Evolutionary conservation across 2,888 invertebrate species (phyloP).

Genomic region (Allacma fusca): DNA sequence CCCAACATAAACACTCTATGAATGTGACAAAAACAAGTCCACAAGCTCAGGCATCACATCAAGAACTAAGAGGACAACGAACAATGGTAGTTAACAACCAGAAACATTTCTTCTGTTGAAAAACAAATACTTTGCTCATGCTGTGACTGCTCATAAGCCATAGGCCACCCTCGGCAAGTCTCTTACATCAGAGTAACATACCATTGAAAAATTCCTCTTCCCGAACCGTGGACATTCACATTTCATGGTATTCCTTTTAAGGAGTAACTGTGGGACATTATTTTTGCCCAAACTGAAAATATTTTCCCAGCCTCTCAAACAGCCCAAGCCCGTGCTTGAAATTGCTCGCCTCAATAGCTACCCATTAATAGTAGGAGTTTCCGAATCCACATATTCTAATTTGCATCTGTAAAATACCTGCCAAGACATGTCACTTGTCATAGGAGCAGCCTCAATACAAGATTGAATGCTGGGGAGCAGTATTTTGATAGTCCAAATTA

Average conservation of each 20-base stretch:
- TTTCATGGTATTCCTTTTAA: neutral
- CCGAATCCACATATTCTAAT: neutral
- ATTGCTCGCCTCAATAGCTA: neutral
- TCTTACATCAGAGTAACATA: slow-evolving; percentile 14
- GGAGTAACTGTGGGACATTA: slow-evolving; percentile 1
- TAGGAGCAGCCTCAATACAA: neutral
- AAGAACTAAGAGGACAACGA: slow-evolving; percentile 39
- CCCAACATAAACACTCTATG: slow-evolving; percentile 8
- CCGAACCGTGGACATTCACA: slow-evolving; percentile 5
- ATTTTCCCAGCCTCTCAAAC: neutral
- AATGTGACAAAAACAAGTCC: slow-evolving; percentile 26
- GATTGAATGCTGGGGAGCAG: neutral
- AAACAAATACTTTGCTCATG: slow-evolving; percentile 51
- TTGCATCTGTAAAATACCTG: slow-evolving; percentile 18
- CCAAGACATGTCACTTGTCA: neutral
- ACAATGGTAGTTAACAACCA: slow-evolving; percentile 49
- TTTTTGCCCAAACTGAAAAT: slow-evolving; percentile 17
- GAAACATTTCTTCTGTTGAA: slow-evolving; percentile 47
- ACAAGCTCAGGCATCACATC: slow-evolving; percentile 31
- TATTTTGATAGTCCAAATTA: slow-evolving; percentile 31
- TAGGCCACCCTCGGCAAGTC: slow-evolving; percentile 41
- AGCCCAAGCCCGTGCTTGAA: neutral
- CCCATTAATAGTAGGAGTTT: neutral
- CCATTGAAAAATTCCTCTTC: neutral
- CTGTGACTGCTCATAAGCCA: slow-evolving; percentile 41